Evolutionary conservation across 2,797 vertebrate genomes (phyloP), one percentile per base, ranked within the genome.

Genomic region (Echeneis naucrates): DNA sequence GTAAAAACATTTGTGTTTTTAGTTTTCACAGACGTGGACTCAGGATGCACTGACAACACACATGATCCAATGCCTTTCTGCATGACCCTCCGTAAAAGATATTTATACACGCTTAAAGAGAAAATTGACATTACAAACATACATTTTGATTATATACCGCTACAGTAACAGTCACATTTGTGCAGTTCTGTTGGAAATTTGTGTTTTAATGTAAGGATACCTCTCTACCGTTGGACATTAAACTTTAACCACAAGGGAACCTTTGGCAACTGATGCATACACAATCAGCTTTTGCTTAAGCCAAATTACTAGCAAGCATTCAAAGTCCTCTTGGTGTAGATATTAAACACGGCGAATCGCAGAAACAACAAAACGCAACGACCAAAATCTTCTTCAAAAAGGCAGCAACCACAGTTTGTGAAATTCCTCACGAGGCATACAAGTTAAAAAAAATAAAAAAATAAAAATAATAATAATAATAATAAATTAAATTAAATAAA

Each of bases 401-500:
- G 14, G 38, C 0, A 27, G 5, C 8, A 24, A 37, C 27, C 6
- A 38, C 24, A 55, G 21, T 42, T 42, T 42, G 10, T 42, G 8
- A 48, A 68, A 72, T n/a, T 35, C 24, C 16, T 14, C 24, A 73
- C 11, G 52, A 70, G 5, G 33, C 7, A 37, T n/a, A 21, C 42
- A 64, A 50, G 30, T 66, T 66, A n/a, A n/a, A n/a, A n/a, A n/a
- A n/a, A n/a, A n/a, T n/a, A n/a, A n/a, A n/a, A n/a, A n/a, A n/a
- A n/a, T n/a, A n/a, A n/a, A n/a, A n/a, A n/a, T n/a, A n/a, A n/a
- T n/a, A n/a, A n/a, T n/a, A n/a, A n/a, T n/a, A n/a, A n/a, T n/a
- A n/a, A n/a, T n/a, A n/a, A n/a, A n/a, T n/a, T n/a, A n/a, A n/a
- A 47, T 4, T 6, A n/a, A 23, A 12, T 11, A 50, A 14, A 24